Base-by-base conservation (phyloP, 2,113 vertebrate species). In the Thunnus thynnus region DNA sequence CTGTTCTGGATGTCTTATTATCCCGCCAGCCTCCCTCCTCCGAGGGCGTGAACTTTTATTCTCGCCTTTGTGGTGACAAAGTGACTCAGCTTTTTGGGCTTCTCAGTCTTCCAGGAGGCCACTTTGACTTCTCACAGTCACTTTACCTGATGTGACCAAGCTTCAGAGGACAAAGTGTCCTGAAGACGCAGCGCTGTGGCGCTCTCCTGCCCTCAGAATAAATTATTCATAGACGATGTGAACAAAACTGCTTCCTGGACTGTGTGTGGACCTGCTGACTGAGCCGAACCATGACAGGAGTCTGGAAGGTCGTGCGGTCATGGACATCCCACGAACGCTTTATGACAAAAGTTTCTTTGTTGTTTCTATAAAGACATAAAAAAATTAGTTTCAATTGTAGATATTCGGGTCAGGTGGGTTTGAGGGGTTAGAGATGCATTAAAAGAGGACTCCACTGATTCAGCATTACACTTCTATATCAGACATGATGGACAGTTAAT, bases 1-100 rank as follows among this genome's bases (percentile, higher is more conserved):
- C 91, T 92, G 90, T 85, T 82, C 46, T 41, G 27, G 73, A 74
- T 65, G 80, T 83, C 60, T 79, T 62, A 50, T 80, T 82, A 63
- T 46, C 57, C 63, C 48, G 4, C 50, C 18, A 1, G 32, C 32
- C 14, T 27, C 55, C 17, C 55, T n/a, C 64, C 55, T 22, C 47
- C 20, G 11, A 22, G 60, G 56, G 8, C 2, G 0, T 4, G 11
- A 54, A 66, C 72, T 18, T 72, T 72, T 55, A 67, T 11, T 78
- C 20, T 41, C n/a, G 8, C 22, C 62, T 83, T 73, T 83, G 71
- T 58, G 4, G 64, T 8, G 47, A 76, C 75, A 60, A 73, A 78
- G 48, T 69, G 72, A 77, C 50, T 70, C 54, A 1, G 58, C 44
- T 74, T 75, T 81, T 77, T 64, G 50, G 72, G 9, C 58, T 84